Base-by-base conservation (phyloP, 1,140 invertebrate genomes). In the Zelostemma sp. region DNA sequence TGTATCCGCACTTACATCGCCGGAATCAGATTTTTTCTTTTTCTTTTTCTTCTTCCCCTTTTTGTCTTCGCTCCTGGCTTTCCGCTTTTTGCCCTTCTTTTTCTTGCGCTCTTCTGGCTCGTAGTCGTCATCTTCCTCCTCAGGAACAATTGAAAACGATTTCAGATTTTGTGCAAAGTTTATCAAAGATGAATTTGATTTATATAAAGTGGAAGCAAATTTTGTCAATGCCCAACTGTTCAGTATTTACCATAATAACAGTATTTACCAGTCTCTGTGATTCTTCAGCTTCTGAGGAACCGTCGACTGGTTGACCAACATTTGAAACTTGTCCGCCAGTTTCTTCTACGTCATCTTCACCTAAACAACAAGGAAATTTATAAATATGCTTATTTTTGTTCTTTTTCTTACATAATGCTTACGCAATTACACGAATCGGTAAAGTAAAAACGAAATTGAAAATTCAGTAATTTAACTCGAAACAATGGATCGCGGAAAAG, bases 1-100 rank as follows among this genome's bases (percentile, higher is more conserved):
- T n/a, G n/a, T n/a, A n/a, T n/a, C n/a, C n/a, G n/a, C 3, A 40
- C 35, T 12, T 86, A 93, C 92, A 82, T 95, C 93, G 72, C 91
- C 94, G 85, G 93, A 95, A 71, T 96, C 95, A 85, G 93, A 93
- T 86, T 94, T 94, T 86, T 93, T 93, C 88, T 95, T 95, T 87
- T 96, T 96, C 87, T 96, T 97, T 80, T 94, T 93, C 81, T 95
- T 95, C 83, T 95, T 95, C 21, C 93, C 93, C 76, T 95, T 95
- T 76, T 95, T 94, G 57, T 94, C 92, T 76, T 95, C 94, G 68
- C 93, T 91, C 71, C 91, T 88, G 15, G 92, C 93, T 88, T 95
- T 96, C 73, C 95, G 89, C 80, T 97, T 97, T 81, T 97, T 97
- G 3, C 93, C 94, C 76, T 96, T 96, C 75, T 95, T 95, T 82